phyloP scores from a whole-genome alignment of 2,797 vertebrate genomes.

The Leuciscus waleckii region DNA sequence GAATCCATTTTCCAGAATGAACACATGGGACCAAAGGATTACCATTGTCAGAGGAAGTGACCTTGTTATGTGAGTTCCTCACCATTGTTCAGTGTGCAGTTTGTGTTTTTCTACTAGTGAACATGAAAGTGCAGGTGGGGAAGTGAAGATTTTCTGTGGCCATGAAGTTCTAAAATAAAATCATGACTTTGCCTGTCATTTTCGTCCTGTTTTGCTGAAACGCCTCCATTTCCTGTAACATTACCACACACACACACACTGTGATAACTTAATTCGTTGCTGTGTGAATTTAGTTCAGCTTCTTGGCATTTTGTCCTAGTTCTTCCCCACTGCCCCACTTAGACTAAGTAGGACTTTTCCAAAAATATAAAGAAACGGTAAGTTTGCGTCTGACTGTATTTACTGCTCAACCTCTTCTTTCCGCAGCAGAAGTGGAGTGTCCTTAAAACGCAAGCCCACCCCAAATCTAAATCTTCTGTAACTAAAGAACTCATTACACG shows the following conservation, averaged over 20 bases:
- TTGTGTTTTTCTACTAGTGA: constrained; percentile 1
- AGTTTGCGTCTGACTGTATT: constrained; percentile 32
- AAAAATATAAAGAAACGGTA: constrained; percentile 56
- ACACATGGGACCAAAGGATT: neutral
- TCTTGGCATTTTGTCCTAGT: constrained; percentile 58
- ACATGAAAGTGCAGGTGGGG: neutral
- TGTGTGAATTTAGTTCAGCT: constrained; percentile 51
- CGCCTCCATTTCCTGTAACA: constrained; percentile 3
- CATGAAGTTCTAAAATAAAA: constrained; percentile 13
- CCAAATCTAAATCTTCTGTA: neutral
- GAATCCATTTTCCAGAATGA: neutral
- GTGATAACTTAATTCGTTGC: constrained; percentile 29
- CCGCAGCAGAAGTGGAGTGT: neutral
- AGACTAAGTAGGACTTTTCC: constrained; percentile 60
- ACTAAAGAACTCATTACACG: constrained; percentile 27
- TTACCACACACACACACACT: constrained; percentile 25
- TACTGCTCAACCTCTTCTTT: constrained; percentile 17
- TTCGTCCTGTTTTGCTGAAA: constrained; percentile 16
- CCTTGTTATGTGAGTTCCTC: constrained; percentile 17
- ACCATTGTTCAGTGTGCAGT: constrained; percentile 7
- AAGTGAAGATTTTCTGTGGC: neutral
- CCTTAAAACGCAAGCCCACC: neutral
- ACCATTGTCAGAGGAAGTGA: constrained; percentile 29
- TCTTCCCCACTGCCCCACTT: constrained; percentile 59
- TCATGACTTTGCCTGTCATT: neutral